These are phyloP conservation scores for Mesopsocus fuscifrons DNA, from an alignment of 2,888 invertebrate species.

Conservation along the genomic window DNA sequence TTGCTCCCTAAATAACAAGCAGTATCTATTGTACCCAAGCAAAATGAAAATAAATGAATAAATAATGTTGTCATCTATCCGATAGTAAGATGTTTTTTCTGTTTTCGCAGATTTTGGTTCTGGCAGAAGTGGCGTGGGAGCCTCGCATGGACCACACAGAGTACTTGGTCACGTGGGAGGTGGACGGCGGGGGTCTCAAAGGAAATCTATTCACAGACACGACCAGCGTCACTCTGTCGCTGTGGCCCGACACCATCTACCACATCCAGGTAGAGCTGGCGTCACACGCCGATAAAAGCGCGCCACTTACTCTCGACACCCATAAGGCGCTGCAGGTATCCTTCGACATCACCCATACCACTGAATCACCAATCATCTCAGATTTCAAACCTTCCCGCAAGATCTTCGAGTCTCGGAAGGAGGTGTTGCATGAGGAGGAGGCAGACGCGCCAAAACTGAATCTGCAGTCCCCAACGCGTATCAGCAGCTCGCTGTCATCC, in stretches of 20 bases:
- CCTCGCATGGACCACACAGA: constrained; percentile 32
- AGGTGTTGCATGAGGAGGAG: constrained; percentile 1
- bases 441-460: constrained; percentile 2
- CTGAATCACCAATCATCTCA: not conserved
- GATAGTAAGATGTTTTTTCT: too few species aligned
- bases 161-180: constrained; percentile 69
- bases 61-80: too few species aligned
- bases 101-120: constrained; percentile 22
- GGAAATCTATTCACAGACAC: constrained; percentile 67
- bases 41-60: too few species aligned
- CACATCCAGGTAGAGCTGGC: constrained; percentile 45
- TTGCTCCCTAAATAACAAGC: too few species aligned
- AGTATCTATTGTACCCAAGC: too few species aligned
- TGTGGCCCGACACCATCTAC: constrained; percentile 65
- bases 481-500: constrained; percentile 1
- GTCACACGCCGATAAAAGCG: constrained; percentile 5
- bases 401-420: constrained; percentile 6
- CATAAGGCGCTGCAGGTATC: constrained; percentile 6
- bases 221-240: constrained; percentile 53
- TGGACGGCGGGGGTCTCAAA: constrained; percentile 60
- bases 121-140: constrained; percentile 56
- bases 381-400: constrained; percentile 4
- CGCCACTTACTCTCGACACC: constrained; percentile 1
- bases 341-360: constrained; percentile 1
- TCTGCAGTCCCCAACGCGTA: constrained; percentile 1